Evolutionary conservation across 2,888 invertebrate genomes (phyloP).

Genomic region (Vesta saturnalis): DNA sequence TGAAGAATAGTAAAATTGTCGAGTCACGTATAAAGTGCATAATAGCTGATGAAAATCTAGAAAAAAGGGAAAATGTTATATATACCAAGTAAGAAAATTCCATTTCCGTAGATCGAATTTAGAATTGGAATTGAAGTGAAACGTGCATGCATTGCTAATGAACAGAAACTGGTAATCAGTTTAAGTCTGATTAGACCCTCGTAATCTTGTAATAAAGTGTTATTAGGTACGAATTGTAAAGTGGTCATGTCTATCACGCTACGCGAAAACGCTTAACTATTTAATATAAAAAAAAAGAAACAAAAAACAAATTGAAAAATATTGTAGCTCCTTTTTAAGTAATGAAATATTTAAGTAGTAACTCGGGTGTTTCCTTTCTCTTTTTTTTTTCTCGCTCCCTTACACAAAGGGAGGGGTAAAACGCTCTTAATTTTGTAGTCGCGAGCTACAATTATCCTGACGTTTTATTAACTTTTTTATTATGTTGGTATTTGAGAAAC

Average conservation of each 20-base stretch:
- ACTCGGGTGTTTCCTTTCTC: constrained; percentile 12
- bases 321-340: not conserved
- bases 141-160: constrained; percentile 34
- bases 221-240: constrained; percentile 35
- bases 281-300: constrained; percentile 23
- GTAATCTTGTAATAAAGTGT: constrained; percentile 40
- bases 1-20: too few relatives aligned
- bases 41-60: not conserved
- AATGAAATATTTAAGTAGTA: constrained; percentile 23
- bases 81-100: constrained; percentile 1
- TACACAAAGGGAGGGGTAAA: not conserved
- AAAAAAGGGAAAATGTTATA: not conserved
- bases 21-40: too few relatives aligned
- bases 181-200: constrained; percentile 39
- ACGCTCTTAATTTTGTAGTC: constrained; percentile 16
- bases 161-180: constrained; percentile 36
- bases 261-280: constrained; percentile 30
- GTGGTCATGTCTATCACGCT: constrained; percentile 32
- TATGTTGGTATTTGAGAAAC: constrained; percentile 30
- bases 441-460: constrained; percentile 30
- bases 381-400: constrained; percentile 12
- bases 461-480: constrained; percentile 37
- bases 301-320: too few relatives aligned
- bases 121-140: constrained; percentile 13
- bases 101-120: not conserved